phyloP scores from a whole-genome alignment of 2,888 invertebrate genomes.

The Eilema griseolum region DNA sequence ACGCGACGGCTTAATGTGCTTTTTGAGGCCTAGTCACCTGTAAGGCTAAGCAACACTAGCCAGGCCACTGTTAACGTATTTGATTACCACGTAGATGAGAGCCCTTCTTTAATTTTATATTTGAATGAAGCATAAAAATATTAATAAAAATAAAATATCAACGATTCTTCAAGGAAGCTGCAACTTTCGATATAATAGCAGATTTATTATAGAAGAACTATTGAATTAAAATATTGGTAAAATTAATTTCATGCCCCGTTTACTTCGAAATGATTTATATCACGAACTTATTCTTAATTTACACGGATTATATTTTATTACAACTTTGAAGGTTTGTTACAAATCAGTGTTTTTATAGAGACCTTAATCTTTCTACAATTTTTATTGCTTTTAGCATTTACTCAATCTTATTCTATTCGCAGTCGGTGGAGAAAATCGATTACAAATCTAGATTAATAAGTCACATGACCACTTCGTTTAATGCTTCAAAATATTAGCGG shows the following conservation, averaged over 20 bases:
- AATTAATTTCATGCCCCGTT: conserved; percentile 9
- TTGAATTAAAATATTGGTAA: background rate
- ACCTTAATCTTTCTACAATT: background rate
- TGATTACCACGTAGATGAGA: too few species aligned
- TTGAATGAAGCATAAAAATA: background rate
- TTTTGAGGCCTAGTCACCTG: too few species aligned
- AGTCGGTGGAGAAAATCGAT: background rate
- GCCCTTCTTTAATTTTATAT: background rate
- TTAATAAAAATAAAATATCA: background rate
- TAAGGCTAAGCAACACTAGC: too few species aligned
- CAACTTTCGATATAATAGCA: conserved; percentile 5
- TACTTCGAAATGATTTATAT: conserved; percentile 7
- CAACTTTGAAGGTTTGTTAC: background rate
- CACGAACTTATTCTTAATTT: background rate
- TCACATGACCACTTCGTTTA: background rate
- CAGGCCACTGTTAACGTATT: too few species aligned
- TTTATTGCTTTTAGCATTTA: background rate
- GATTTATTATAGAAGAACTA: conserved; percentile 39
- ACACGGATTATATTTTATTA: background rate
- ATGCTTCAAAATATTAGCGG: background rate
- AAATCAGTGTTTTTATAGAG: background rate
- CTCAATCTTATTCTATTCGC: background rate
- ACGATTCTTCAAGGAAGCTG: background rate
- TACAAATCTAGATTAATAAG: background rate
- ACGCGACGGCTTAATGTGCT: too few species aligned